Evolutionary conservation across 2,797 vertebrate species (phyloP), one percentile per base, ranked within the genome.

Genomic region (Danio tinwini): DNA sequence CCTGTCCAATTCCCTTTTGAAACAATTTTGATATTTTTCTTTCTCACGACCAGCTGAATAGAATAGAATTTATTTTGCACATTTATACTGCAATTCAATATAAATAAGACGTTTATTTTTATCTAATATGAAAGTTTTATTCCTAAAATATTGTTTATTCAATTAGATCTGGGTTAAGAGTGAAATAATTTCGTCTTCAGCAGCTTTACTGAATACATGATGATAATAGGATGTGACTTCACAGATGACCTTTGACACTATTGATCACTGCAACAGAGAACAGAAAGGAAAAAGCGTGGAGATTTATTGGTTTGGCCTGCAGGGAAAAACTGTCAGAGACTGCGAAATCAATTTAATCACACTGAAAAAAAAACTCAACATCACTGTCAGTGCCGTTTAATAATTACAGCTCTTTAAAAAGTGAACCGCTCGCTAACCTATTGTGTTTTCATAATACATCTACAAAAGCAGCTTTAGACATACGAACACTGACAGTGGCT

Each of bases 241-340:
- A 70, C 50, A 42, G 69, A 82, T 75, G 71, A 78, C 69, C 65
- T 75, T 47, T 61, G 59, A 74, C 17, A 74, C 70, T 82, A 86
- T 78, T 74, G 84, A 86, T 85, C 67, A 67, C 37, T 17, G 8
- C 6, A 21, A 64, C 50, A 21, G 68, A 5, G 14, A 68, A 49
- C 67, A 81, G 65, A 73, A 64, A 49, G 44, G 17, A 58, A 49
- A 55, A 47, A 0, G 19, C 68, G 49, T 59, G 0, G n/a, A n/a
- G 52, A 44, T 49, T 16, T 40, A 68, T 77, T 62, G 81, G 72
- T 72, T 44, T 50, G 50, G 58, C 82, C 77, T 76, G 67, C 52
- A 65, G 58, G 29, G 17, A 49, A 62, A 47, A 68, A 13, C 10
- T 69, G 59, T 52, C 75, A 73, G 40, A 80, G 52, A 73, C 42